phyloP scores from a whole-genome alignment of 2,888 invertebrate genomes.

The Dasysyrphus tricinctus region DNA sequence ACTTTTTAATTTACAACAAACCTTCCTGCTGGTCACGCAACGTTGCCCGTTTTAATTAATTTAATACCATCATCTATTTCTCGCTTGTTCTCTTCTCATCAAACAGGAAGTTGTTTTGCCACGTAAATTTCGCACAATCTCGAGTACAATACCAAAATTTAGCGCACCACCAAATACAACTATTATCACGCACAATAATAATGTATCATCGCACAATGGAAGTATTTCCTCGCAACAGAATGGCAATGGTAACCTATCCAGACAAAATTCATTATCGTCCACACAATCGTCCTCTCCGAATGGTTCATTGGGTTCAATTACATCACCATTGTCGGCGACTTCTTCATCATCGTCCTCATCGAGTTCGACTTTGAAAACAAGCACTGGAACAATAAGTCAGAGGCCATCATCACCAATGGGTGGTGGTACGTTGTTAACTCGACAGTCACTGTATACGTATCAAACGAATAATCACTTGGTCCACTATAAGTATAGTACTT shows the following conservation, averaged over 20 bases:
- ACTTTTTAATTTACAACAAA: slow-evolving; percentile 45
- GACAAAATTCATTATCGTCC: slow-evolving; percentile 81
- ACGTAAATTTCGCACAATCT: slow-evolving; percentile 91
- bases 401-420: slow-evolving; percentile 78
- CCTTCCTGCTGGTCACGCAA: slow-evolving; percentile 48
- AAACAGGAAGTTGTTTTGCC: slow-evolving; percentile 91
- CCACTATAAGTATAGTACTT: slow-evolving; percentile 95
- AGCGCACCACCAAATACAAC: slow-evolving; percentile 81
- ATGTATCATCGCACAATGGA: slow-evolving; percentile 67
- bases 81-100: slow-evolving; percentile 7
- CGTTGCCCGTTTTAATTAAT: slow-evolving; percentile 47
- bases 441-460: slow-evolving; percentile 89
- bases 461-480: slow-evolving; percentile 95
- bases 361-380: slow-evolving; percentile 80
- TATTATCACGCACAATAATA: slow-evolving; percentile 80
- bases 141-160: slow-evolving; percentile 84
- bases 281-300: slow-evolving; percentile 78
- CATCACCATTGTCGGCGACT: slow-evolving; percentile 55
- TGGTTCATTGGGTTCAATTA: slow-evolving; percentile 80
- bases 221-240: slow-evolving; percentile 55
- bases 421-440: slow-evolving; percentile 85
- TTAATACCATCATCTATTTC: slow-evolving; percentile 24
- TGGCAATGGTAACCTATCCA: slow-evolving; percentile 78
- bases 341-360: slow-evolving; percentile 77
- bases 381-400: slow-evolving; percentile 78